Percentiles rank a stretch among this genome's conserved stretches.
These are phyloP conservation scores for Thamnaconus septentrionalis DNA, from an alignment of 2,113 vertebrate species.

Conservation along the genomic window DNA sequence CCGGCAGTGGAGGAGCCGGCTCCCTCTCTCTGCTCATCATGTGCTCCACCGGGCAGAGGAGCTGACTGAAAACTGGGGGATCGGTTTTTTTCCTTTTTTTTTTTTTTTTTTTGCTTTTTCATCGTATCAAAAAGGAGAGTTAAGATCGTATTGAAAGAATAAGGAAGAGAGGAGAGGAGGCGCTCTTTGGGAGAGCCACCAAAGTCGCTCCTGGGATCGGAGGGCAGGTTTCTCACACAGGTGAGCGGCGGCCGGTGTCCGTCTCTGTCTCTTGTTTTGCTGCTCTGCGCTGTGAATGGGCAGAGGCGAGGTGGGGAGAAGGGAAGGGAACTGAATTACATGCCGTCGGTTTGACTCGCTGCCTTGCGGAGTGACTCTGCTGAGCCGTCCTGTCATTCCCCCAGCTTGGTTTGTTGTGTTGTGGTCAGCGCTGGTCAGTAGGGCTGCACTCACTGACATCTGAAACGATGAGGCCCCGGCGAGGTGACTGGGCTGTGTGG, in stretches of 20 bases:
- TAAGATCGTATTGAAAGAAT: conserved; percentile 4
- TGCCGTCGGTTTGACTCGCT: neutral
- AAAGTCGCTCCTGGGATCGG: neutral
- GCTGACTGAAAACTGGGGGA: too few relatives aligned
- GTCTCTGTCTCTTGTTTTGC: too few relatives aligned
- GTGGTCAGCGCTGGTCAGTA: neutral
- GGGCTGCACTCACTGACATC: neutral
- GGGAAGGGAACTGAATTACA: neutral
- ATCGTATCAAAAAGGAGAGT: conserved; percentile 1
- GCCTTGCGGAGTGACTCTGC: neutral
- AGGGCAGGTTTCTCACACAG: conserved; percentile 48
- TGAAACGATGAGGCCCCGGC: too few relatives aligned
- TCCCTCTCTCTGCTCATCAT: conserved; percentile 36
- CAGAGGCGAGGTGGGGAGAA: too few relatives aligned
- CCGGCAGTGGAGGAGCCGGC: conserved; percentile 34
- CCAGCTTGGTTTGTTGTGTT: conserved; percentile 12
- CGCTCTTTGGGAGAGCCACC: conserved; percentile 6
- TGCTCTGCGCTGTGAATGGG: too few relatives aligned
- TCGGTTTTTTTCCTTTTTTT: too few relatives aligned
- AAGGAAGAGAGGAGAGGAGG: neutral
- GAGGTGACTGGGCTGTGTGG: too few relatives aligned
- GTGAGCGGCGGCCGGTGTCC: conserved; percentile 9
- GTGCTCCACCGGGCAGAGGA: conserved; percentile 24
- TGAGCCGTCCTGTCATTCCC: conserved; percentile 10
- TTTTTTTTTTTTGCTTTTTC: neutral